phyloP scores from a whole-genome alignment of 1,140 invertebrate species.

The fruit fly (Drosophila melanogaster) region DNA sequence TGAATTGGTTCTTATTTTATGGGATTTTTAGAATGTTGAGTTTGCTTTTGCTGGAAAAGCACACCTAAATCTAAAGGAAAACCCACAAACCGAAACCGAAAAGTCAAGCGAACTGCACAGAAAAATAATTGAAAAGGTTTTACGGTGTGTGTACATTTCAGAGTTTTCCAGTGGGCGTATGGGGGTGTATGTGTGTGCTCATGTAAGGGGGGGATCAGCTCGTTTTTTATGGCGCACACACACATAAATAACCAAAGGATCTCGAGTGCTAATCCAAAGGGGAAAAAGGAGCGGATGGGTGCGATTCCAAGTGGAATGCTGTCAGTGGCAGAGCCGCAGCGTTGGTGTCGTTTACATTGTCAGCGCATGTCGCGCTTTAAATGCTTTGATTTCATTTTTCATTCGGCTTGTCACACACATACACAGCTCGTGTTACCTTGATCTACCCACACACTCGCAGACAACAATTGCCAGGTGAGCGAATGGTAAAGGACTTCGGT shows the following conservation, averaged over 20 bases:
- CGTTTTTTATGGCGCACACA: conserved; percentile 41
- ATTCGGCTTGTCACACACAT: conserved; percentile 52
- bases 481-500: conserved; percentile 51
- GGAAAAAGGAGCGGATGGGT: conserved; percentile 23
- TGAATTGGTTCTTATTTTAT: conserved; percentile 3
- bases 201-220: conserved; percentile 29
- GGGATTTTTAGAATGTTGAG: conserved; percentile 10
- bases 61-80: conserved; percentile 15
- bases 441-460: conserved; percentile 3
- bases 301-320: conserved; percentile 38
- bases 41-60: conserved; percentile 20
- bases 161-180: conserved; percentile 35
- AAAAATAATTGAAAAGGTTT: conserved; percentile 79
- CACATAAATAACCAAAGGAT: conserved; percentile 60
- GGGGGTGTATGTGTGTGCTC: neutral
- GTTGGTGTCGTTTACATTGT: conserved; percentile 65
- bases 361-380: conserved; percentile 76
- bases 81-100: conserved; percentile 23
- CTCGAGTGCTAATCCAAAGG: conserved; percentile 70
- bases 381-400: conserved; percentile 83
- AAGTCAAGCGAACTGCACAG: conserved; percentile 41
- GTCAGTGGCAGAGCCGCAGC: conserved; percentile 49
- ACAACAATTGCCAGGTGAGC: conserved; percentile 52
- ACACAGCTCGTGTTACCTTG: neutral
- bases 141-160: conserved; percentile 47